Base-by-base conservation (phyloP, 2,888 invertebrate genomes). In the Eilema caniola region DNA sequence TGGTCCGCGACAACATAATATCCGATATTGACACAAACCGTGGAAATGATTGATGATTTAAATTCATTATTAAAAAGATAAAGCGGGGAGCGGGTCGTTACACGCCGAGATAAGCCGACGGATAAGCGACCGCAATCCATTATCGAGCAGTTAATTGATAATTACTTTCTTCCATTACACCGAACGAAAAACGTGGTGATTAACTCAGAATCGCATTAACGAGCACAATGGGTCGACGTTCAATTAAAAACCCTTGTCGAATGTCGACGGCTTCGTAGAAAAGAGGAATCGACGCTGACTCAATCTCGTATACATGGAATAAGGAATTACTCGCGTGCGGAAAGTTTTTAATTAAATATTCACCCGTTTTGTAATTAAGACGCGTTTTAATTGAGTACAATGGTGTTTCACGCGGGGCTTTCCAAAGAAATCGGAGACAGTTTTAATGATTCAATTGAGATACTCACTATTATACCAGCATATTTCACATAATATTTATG, bases 301-400 rank as follows among this genome's bases (percentile, higher is more conserved):
- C 93, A 92, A 94, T 93, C 92, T 91, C 90, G 92, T 94, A 93
- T 93, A 93, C 93, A 92, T 92, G 93, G 92, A 93, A 93, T 93
- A 94, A 94, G 93, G 90, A 92, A 93, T 93, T 91, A 90, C 93
- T 93, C 92, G 94, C 93, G 92, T 93, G 93, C 91, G 90, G 90
- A 92, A 93, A 95, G 89, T 94, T 94, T 94, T 94, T 93, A 94
- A 94, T 95, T 94, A 94, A 94, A 94, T 93, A 94, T 93, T 93
- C 93, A 93, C 90, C 90, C 89, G 92, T 92, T 93, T 93, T 90
- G 93, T 94, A 93, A 95, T 94, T 92, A 93, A 94, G 93, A 93
- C 90, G 90, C 89, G 88, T 92, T 93, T 92, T 89, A 90, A 92
- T 92, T 89, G 90, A 88, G 87, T 85, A 92, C 91, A 92, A 91